Evolutionary conservation across 2,797 vertebrate species (phyloP), one percentile per base, ranked within the genome.

Genomic region (Nannoperca australis): DNA sequence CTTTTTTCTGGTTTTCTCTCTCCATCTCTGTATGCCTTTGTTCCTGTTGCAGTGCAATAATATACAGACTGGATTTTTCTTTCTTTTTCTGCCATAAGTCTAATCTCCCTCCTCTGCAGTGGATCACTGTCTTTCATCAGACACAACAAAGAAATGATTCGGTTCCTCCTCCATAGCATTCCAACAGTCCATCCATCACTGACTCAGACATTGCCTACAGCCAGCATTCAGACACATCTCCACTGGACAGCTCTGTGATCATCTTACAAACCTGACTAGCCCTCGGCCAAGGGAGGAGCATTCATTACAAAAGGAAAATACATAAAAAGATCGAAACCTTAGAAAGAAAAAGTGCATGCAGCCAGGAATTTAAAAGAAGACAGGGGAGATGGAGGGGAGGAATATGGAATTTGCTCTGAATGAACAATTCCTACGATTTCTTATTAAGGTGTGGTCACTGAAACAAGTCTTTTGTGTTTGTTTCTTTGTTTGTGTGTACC

Each of bases 211-310:
- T 84, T 32, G 89, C 92, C 89, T 70, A 40, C 77, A 92, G 91
- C 82, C 81, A 89, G 79, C 40, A 90, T 85, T 93, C 91, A 89
- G 77, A 84, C 82, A 83, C 82, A 84, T 91, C 75, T 91, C 75
- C 64, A 69, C 42, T 79, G 89, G 92, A 92, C 79, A 87, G 70
- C 83, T 79, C 73, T 56, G 81, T 80, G 91, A 94, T 95, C 87
- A 83, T 91, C 85, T 94, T 93, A 91, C 92, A 84, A 85, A 78
- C 79, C 78, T 87, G 82, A 50, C 82, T 93, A 88, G 85, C 84
- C 69, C 8, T 58, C 15, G 53, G 85, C 90, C 92, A 91, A 87
- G 67, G 73, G 71, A 74, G 78, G 79, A 71, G 81, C 67, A 73
- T 84, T 83, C 83, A 87, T 86, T 86, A 84, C 78, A 85, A 89